A percentile compares a stretch with the other conserved stretches of the same genome.
These are phyloP conservation scores for Pemphigus obesinymphae DNA, from an alignment of 1,140 invertebrate genomes.

Conservation along the genomic window DNA sequence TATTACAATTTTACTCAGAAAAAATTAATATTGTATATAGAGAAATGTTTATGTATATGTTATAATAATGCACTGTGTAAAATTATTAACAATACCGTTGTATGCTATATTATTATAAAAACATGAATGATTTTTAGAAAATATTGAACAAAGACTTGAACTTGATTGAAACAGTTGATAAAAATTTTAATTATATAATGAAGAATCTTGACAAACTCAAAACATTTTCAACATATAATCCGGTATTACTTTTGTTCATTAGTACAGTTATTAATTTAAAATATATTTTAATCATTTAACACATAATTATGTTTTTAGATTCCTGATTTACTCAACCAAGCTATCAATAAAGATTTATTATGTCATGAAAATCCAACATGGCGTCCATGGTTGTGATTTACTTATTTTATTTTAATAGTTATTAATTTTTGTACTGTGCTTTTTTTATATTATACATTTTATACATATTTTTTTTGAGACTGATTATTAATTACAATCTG, in stretches of 20 bases:
- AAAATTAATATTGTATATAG: not conserved
- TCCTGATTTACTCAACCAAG: not conserved
- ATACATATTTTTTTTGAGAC: not conserved
- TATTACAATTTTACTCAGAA: not conserved
- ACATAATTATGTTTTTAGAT: conserved; percentile 19
- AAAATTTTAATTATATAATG: not conserved
- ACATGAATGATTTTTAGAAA: no score
- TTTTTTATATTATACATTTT: not conserved
- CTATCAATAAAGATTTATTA: not conserved
- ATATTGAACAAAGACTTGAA: not conserved
- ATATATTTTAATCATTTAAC: not conserved
- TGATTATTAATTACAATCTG: not conserved
- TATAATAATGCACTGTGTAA: no score
- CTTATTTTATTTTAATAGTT: not conserved
- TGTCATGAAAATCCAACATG: not conserved
- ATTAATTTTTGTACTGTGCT: no score
- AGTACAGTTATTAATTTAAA: no score
- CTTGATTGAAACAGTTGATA: not conserved
- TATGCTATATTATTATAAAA: no score
- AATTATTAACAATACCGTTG: no score
- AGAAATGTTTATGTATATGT: no score
- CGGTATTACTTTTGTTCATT: not conserved
- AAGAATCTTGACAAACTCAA: not conserved
- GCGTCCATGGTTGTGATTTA: conserved; percentile 16
- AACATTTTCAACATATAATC: not conserved